Evolutionary conservation across 2,797 vertebrate species (phyloP).

Genomic region (Coilia nasus): DNA sequence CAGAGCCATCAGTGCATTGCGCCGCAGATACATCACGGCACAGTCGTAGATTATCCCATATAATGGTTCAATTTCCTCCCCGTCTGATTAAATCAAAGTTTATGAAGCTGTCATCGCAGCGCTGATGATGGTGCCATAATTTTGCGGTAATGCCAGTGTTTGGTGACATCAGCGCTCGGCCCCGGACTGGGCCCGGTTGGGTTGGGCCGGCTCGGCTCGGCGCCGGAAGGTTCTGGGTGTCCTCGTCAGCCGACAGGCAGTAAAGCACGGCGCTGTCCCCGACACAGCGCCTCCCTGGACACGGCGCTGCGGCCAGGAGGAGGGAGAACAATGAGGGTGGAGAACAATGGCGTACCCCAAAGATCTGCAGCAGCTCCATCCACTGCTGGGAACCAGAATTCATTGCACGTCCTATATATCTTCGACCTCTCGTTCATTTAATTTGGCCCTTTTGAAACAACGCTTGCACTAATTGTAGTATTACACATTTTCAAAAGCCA

Average conservation of each 20-base stretch:
- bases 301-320: background rate
- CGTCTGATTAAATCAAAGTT: constrained; percentile 77
- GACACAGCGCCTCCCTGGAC: background rate
- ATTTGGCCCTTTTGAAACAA: background rate
- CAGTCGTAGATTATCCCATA: constrained; percentile 72
- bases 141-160: constrained; percentile 64
- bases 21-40: constrained; percentile 67
- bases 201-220: constrained; percentile 11
- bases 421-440: background rate
- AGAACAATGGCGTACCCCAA: constrained; percentile 8
- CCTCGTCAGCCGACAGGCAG: constrained; percentile 8
- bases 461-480: background rate
- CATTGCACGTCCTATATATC: background rate
- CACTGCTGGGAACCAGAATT: background rate
- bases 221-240: constrained; percentile 29
- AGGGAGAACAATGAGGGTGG: constrained; percentile 1
- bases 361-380: background rate
- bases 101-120: constrained; percentile 75
- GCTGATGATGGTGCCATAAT: constrained; percentile 68
- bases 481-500: background rate
- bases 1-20: constrained; percentile 60
- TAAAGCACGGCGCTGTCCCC: background rate
- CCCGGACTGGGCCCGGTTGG: background rate
- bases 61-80: constrained; percentile 70
- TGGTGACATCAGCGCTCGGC: constrained; percentile 62